These are phyloP conservation scores for Drosophila kambysellisi DNA, from an alignment of 2,888 invertebrate species.

Conservation along the genomic window DNA sequence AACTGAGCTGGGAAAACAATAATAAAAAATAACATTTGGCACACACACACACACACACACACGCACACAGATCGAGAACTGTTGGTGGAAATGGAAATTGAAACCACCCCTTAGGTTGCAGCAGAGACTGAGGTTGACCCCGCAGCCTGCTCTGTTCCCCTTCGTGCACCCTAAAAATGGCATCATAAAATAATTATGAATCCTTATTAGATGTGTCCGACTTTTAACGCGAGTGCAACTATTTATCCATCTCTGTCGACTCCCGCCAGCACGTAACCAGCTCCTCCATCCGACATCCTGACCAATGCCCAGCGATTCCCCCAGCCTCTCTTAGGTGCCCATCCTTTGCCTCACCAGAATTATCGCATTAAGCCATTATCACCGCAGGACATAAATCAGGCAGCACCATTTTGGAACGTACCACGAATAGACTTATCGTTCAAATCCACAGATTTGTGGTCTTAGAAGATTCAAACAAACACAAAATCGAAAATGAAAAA, in stretches of 20 bases:
- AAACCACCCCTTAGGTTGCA: conserved; percentile 43
- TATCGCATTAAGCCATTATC: conserved; percentile 11
- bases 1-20: conserved; percentile 56
- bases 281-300: background rate
- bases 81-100: conserved; percentile 33
- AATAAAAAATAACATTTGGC: conserved; percentile 35
- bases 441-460: background rate
- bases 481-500: background rate
- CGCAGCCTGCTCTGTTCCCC: conserved; percentile 11
- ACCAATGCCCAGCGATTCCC: background rate
- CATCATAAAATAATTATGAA: background rate
- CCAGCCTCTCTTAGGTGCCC: background rate
- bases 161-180: background rate
- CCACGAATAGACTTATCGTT: background rate
- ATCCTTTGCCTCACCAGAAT: conserved; percentile 1
- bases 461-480: background rate
- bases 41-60: conserved; percentile 7
- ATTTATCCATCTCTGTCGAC: background rate
- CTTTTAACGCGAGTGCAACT: background rate
- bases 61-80: conserved; percentile 6
- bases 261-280: conserved; percentile 8
- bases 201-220: background rate
- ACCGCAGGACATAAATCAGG: conserved; percentile 7
- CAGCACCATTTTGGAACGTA: background rate
- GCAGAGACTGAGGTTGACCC: conserved; percentile 27